Evolutionary conservation across 2,888 invertebrate species (phyloP), one percentile per base, ranked within the genome.

Genomic region (Pandemis cinnamomeana): DNA sequence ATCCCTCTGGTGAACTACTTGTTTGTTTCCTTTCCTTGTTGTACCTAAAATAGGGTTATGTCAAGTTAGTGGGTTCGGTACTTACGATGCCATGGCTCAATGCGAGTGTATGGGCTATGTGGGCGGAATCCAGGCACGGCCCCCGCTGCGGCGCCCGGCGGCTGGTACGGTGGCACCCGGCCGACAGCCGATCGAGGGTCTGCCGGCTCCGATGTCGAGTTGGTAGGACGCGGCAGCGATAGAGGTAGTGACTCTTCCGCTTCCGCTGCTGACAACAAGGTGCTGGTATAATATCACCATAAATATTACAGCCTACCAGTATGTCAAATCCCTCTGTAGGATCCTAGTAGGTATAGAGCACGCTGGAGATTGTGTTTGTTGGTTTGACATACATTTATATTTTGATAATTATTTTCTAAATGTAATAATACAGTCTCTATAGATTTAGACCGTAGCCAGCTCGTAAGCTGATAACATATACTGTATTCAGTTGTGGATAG

Each of bases 81-180:
- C 93, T 92, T 78, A 94, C 94, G 89, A 76, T 89, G 87, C 92
- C 92, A 91, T 51, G 81, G 77, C 68, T 93, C 92, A 58, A 92
- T 87, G 76, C 88, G 86, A 3, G 88, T 86, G 76, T 90, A 84
- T 10, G 89, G 86, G 71, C 88, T 88, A 80, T 92, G 89, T 0
- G 92, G 87, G 75, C 92, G 89, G 78, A 88, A 91, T 51, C 91
- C 86, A 13, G 82, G 92, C 78, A 75, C 86, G 77, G 78, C 91
- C 86, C 77, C 95, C 85, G 76, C 91, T 85, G 80, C 95, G 85
- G 77, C 95, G 44, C 77, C 95, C 90, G 81, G 95, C 87, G 83
- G 95, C 80, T 95, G 95, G 80, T 94, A 92, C 0, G 94, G 94
- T 2, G 94, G 90, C 71, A 95, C 94, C 48, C 91, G 89, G 75